Conservation (phyloP, 2,888 invertebrate genomes). For the Cheilosia pagana region DNA sequence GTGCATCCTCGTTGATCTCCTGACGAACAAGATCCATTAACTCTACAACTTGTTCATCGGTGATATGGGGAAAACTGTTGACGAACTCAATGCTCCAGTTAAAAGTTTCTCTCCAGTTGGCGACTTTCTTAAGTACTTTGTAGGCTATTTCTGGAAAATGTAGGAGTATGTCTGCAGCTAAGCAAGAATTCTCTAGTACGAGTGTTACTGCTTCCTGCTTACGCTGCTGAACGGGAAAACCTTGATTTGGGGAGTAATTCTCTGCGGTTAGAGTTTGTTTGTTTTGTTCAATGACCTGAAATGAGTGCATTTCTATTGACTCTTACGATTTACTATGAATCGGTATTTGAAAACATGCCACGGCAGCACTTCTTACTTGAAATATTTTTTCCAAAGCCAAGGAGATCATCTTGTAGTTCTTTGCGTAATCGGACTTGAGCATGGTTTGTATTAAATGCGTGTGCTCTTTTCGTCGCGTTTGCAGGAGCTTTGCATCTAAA, state of each 20-base stretch:
- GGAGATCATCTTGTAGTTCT: slow-evolving; percentile 76
- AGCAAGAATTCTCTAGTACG: slow-evolving; percentile 75
- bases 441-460: slow-evolving; percentile 73
- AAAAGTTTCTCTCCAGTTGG: slow-evolving; percentile 72
- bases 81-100: slow-evolving; percentile 76
- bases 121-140: slow-evolving; percentile 63
- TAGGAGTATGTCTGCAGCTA: slow-evolving; percentile 76
- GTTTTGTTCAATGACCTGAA: slow-evolving; percentile 73
- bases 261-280: slow-evolving; percentile 71
- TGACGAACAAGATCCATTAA: slow-evolving; percentile 74
- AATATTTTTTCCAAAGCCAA: slow-evolving; percentile 76
- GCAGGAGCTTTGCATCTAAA: slow-evolving; percentile 76
- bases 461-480: slow-evolving; percentile 74
- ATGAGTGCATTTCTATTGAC: neutral
- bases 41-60: slow-evolving; percentile 71
- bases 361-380: slow-evolving; percentile 59
- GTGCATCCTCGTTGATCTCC: slow-evolving; percentile 76
- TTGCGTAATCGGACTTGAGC: slow-evolving; percentile 73
- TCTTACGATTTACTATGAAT: slow-evolving; percentile 20
- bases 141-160: slow-evolving; percentile 77
- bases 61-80: slow-evolving; percentile 71
- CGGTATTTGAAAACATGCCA: neutral
- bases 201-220: slow-evolving; percentile 73
- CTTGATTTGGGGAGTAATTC: slow-evolving; percentile 59
- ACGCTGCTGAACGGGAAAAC: slow-evolving; percentile 67